A percentile compares a stretch with the other conserved stretches of the same genome.
Conservation (phyloP, 1,140 invertebrate species). For the Panonychus citri region DNA sequence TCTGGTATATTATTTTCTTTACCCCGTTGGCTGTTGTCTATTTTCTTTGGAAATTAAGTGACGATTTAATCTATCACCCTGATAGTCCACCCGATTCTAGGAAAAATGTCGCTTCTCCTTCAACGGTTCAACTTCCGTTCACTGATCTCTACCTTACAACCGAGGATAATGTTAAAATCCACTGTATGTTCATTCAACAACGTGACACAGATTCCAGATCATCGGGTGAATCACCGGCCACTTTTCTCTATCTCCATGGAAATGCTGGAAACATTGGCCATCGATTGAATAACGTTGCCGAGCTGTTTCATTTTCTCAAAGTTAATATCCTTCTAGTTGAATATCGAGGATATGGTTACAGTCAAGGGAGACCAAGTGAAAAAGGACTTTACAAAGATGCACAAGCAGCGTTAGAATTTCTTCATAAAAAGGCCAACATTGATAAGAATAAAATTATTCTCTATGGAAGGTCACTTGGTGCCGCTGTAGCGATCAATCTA, state of each 20-base stretch:
- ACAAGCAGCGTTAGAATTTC: constrained; percentile 56
- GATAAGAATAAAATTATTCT: constrained; percentile 60
- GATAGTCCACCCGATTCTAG: constrained; percentile 62
- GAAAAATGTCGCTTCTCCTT: constrained; percentile 57
- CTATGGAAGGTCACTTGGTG: constrained; percentile 55
- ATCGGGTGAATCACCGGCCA: constrained; percentile 39
- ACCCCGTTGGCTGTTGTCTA: no score
- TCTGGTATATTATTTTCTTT: no score
- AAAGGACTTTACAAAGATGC: constrained; percentile 59
- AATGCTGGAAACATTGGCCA: constrained; percentile 92
- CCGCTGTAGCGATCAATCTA: constrained; percentile 62
- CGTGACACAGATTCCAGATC: constrained; percentile 34
- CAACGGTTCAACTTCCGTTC: constrained; percentile 53
- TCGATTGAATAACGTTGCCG: constrained; percentile 50
- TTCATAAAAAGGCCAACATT: constrained; percentile 51
- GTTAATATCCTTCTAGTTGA: constrained; percentile 74
- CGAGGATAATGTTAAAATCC: constrained; percentile 51
- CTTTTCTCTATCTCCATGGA: constrained; percentile 73
- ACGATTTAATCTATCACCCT: constrained; percentile 64
- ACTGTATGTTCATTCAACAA: constrained; percentile 66
- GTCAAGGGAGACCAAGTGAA: constrained; percentile 63
- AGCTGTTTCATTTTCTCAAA: constrained; percentile 48
- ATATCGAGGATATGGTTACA: constrained; percentile 81
- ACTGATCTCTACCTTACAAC: constrained; percentile 47
- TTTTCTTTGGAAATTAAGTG: constrained; percentile 50